These are phyloP conservation scores for Meiosimyza decipiens DNA, from an alignment of 2,888 invertebrate genomes.

Conservation along the genomic window DNA sequence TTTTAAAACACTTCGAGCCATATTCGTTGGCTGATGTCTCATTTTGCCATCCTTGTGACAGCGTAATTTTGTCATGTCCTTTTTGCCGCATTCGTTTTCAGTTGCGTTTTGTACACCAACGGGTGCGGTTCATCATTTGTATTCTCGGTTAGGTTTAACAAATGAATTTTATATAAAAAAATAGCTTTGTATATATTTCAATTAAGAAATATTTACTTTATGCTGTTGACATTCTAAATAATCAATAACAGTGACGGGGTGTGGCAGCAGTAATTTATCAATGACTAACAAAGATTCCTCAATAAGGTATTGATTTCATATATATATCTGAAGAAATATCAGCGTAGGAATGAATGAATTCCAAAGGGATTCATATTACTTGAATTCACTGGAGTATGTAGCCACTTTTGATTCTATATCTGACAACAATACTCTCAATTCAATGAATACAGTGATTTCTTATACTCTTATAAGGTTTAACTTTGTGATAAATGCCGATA, in stretches of 20 bases:
- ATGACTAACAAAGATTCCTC: no score
- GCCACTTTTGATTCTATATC: no score
- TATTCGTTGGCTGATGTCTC: conserved; percentile 1
- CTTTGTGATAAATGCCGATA: no score
- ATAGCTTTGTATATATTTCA: neutral
- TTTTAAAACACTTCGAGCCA: conserved; percentile 4
- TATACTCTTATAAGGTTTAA: no score
- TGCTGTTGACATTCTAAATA: neutral
- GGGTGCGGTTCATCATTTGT: conserved; percentile 52
- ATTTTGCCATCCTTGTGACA: neutral
- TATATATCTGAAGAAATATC: no score
- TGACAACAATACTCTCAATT: no score
- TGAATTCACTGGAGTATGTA: no score
- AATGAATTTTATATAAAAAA: neutral
- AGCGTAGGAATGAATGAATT: no score
- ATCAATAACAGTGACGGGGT: neutral
- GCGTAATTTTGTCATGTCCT: conserved; percentile 4
- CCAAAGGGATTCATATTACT: no score
- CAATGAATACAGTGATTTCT: no score
- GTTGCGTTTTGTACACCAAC: conserved; percentile 51
- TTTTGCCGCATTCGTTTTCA: conserved; percentile 35
- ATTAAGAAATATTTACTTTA: neutral
- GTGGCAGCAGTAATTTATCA: no score
- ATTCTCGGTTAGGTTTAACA: conserved; percentile 25
- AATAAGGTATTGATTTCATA: no score